Conservation (phyloP, 1,140 invertebrate genomes). For the Drosophila saltans region DNA sequence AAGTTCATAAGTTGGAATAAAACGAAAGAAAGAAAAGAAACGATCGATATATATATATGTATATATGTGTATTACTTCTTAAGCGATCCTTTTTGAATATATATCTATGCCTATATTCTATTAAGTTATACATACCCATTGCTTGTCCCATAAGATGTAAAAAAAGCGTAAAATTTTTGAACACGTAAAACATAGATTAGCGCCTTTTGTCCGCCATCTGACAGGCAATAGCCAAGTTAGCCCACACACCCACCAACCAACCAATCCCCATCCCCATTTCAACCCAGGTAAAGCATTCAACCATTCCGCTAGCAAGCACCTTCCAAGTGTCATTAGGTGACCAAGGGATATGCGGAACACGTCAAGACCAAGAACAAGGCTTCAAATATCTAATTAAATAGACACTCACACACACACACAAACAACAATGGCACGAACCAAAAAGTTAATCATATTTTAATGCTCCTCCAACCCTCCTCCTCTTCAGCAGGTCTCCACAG, state of each 20-base stretch:
- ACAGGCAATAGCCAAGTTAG: neutral
- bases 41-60: no score
- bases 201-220: slow-evolving; percentile 61
- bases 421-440: slow-evolving; percentile 67
- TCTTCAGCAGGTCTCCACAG: slow-evolving; percentile 9
- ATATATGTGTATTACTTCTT: no score
- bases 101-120: no score
- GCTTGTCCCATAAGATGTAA: slow-evolving; percentile 24
- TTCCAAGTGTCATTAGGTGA: slow-evolving; percentile 69
- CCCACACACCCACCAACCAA: neutral
- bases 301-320: slow-evolving; percentile 11
- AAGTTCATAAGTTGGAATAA: no score
- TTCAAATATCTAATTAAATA: slow-evolving; percentile 70
- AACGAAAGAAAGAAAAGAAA: no score
- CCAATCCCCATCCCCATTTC: neutral
- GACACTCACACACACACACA: slow-evolving; percentile 34
- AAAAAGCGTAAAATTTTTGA: slow-evolving; percentile 69
- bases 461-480: slow-evolving; percentile 58
- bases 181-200: slow-evolving; percentile 80
- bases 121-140: neutral
- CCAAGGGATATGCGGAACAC: slow-evolving; percentile 45
- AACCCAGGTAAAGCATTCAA: neutral
- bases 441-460: slow-evolving; percentile 79
- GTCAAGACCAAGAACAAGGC: slow-evolving; percentile 22
- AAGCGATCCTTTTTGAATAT: no score